Evolutionary conservation across 1,140 invertebrate species (phyloP), one percentile per base, ranked within the genome.

Genomic region (Pachypsylla venusta): DNA sequence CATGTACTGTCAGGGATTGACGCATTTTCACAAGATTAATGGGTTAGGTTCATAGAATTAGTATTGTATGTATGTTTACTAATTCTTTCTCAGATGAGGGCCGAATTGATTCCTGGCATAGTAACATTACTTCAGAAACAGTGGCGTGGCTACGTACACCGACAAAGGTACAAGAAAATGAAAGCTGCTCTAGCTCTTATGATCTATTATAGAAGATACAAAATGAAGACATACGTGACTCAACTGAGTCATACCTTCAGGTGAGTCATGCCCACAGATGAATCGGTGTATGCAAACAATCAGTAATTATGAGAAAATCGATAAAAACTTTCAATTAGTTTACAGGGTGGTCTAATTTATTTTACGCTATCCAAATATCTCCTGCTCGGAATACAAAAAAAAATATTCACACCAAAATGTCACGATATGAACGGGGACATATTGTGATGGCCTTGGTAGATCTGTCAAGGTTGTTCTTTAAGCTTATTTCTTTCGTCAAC

Each of bases 101-200:
- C 83, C 56, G 81, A 84, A 58, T 78, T 89, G 61, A 85, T 98
- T 53, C 92, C 92, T 0, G 81, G 82, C 39, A 93, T 98, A 64
- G 89, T 93, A 25, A 80, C 90, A 10, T 78, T 96, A 62, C 74
- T 98, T 57, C 94, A 98, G 76, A 98, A 96, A 74, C 85, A 90
- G 71, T 93, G 90, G 81, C 77, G 93, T 63, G 94, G 92, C 56
- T 78, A 81, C 42, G 64, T 90, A 22, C 90, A 87, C 1, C 73
- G 93, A 12, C 77, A 79, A 67, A 78, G 81, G 53, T 95, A 87
- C 70, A 83, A 84, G 66, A 82, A 83, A 70, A 84, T 97, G 79
- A 81, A 82, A 70, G 93, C 95, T 0, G 84, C 88, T 0, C 72
- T 87, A 48, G 67, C 75, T 28, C 95, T 98, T 65, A 85, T 88